Evolutionary conservation across 1,140 invertebrate genomes (phyloP).

Genomic region (Musca domestica): DNA sequence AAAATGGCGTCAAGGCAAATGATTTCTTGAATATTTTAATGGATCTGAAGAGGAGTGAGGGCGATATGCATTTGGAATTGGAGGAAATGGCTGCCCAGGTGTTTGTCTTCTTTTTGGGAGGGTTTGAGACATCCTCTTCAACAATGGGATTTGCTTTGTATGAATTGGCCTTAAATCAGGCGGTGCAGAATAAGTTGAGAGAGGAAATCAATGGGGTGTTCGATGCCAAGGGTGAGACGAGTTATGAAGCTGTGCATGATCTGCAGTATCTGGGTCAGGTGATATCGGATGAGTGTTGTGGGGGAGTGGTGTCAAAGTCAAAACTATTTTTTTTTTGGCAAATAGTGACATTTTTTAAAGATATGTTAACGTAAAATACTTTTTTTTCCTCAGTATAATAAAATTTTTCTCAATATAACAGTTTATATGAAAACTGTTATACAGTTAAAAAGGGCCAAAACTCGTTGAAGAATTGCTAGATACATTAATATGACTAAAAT

Average conservation of each 20-base stretch:
- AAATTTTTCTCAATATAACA: too few relatives aligned
- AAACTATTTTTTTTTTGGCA: too few relatives aligned
- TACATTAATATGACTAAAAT: too few relatives aligned
- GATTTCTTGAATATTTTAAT: constrained; percentile 54
- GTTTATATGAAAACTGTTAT: too few relatives aligned
- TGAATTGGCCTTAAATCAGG: constrained; percentile 54
- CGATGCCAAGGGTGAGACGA: constrained; percentile 53
- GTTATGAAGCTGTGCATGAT: constrained; percentile 59
- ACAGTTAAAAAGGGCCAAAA: too few relatives aligned
- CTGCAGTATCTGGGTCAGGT: constrained; percentile 61
- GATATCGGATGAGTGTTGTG: constrained; percentile 48
- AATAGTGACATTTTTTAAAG: too few relatives aligned
- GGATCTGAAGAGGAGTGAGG: constrained; percentile 33
- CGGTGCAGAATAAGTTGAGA: constrained; percentile 55
- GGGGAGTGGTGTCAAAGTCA: too few relatives aligned
- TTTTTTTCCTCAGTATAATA: too few relatives aligned
- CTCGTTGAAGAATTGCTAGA: too few relatives aligned
- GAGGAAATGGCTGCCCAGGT: constrained; percentile 56
- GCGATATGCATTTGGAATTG: constrained; percentile 32
- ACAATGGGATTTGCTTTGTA: constrained; percentile 55
- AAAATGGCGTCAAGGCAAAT: constrained; percentile 46
- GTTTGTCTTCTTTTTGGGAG: constrained; percentile 65
- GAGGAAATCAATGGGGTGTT: constrained; percentile 56
- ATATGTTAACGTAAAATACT: too few relatives aligned
- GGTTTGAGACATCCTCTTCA: constrained; percentile 57